Evolutionary conservation across 2,113 vertebrate genomes (phyloP).

Genomic region (Cervus canadensis): DNA sequence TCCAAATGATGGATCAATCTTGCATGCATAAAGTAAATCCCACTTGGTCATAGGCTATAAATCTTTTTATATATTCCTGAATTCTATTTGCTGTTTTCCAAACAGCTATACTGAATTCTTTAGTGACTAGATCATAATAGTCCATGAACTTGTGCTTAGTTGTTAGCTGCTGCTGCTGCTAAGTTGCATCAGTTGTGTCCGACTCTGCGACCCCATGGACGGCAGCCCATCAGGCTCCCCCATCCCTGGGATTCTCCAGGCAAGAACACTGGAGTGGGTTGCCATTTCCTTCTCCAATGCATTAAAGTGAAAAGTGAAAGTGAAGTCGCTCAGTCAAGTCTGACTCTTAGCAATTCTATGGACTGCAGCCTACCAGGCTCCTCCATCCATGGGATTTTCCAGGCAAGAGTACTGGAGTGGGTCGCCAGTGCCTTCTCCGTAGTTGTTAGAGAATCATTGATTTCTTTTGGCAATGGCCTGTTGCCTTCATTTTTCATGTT

Average conservation of each 20-base stretch:
- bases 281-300: background rate
- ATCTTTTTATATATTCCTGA: background rate
- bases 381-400: background rate
- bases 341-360: background rate
- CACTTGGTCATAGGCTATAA: background rate
- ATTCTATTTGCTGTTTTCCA: background rate
- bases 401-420: background rate
- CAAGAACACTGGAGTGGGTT: background rate
- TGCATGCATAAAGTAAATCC: background rate
- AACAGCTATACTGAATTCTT: background rate
- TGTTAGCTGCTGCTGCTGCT: background rate
- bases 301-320: background rate
- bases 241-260: background rate
- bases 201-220: background rate
- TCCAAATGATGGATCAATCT: background rate
- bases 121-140: background rate
- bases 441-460: background rate
- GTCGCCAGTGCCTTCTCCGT: background rate
- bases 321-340: fast-evolving
- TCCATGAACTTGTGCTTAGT: background rate
- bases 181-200: fast-evolving
- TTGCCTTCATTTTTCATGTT: background rate
- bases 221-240: background rate
- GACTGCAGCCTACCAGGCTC: background rate
- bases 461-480: background rate